Evolutionary conservation across 2,113 vertebrate genomes (phyloP).

Genomic region (Centrocercus urophasianus): DNA sequence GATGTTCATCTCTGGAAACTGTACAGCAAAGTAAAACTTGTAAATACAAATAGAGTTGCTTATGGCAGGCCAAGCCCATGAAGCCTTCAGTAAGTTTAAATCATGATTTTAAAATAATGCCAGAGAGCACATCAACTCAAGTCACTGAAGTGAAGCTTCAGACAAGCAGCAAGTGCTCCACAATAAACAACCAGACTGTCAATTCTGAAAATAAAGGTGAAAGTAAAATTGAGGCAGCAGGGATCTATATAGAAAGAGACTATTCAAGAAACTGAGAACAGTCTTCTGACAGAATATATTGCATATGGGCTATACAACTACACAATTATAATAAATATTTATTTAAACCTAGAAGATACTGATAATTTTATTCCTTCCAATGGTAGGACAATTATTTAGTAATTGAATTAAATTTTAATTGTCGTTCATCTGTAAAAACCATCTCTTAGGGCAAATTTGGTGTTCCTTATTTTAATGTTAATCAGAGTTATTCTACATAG

Average conservation of each 20-base stretch:
- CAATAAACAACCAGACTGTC: neutral
- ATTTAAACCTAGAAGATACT: neutral
- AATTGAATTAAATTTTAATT: neutral
- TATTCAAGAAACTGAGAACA: neutral
- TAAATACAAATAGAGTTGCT: neutral
- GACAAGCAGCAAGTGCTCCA: neutral
- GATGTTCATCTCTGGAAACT: neutral
- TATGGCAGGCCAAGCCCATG: neutral
- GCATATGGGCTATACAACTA: neutral
- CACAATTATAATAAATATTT: neutral
- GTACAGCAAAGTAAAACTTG: neutral
- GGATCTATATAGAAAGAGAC: neutral
- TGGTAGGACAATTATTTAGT: neutral
- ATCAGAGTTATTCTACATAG: neutral
- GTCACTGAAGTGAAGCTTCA: neutral
- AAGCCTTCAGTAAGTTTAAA: neutral
- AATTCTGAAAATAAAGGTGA: neutral
- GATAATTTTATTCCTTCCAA: neutral
- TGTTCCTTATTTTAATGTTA: neutral
- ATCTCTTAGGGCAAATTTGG: neutral
- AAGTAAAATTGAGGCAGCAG: neutral
- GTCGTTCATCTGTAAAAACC: neutral
- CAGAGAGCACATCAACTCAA: neutral
- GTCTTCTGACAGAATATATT: neutral
- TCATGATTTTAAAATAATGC: neutral